These are phyloP conservation scores for Alectura lathami DNA, from an alignment of 2,113 vertebrate genomes.

Conservation along the genomic window DNA sequence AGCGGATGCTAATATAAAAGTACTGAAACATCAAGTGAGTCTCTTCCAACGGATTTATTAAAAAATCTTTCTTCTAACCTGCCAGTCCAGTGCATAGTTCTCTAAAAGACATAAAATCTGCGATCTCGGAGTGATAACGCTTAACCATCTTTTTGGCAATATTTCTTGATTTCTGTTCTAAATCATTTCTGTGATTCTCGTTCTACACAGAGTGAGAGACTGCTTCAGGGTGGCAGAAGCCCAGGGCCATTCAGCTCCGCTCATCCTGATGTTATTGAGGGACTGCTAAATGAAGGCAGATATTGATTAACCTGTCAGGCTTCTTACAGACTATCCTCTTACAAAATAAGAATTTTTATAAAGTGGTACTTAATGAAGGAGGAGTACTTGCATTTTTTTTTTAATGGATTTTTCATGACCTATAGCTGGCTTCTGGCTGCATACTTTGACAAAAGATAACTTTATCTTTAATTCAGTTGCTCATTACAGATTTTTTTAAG, in stretches of 20 bases:
- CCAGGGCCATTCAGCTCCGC: not conserved
- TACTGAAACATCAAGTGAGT: not conserved
- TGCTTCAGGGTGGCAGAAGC: not conserved
- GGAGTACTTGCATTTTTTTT: not conserved
- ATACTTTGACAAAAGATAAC: not conserved
- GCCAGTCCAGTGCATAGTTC: not conserved
- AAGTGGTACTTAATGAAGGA: constrained; percentile 1
- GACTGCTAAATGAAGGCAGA: not conserved
- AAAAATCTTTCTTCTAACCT: not conserved
- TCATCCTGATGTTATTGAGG: not conserved
- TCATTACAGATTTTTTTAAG: not conserved
- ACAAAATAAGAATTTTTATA: not conserved
- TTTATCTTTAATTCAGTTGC: not conserved
- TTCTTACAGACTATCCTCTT: not conserved
- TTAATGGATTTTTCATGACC: not conserved
- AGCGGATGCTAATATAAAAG: not conserved
- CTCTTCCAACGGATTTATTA: not conserved
- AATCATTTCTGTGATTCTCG: not conserved
- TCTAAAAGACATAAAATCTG: not conserved
- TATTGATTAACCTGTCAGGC: not conserved
- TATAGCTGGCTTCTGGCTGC: not conserved
- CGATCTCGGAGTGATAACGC: not conserved
- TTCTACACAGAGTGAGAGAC: not conserved
- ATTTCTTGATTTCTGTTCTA: not conserved
- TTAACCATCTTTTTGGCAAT: not conserved